Conservation (phyloP, 2,888 invertebrate genomes). For the Drosophila limbata region DNA sequence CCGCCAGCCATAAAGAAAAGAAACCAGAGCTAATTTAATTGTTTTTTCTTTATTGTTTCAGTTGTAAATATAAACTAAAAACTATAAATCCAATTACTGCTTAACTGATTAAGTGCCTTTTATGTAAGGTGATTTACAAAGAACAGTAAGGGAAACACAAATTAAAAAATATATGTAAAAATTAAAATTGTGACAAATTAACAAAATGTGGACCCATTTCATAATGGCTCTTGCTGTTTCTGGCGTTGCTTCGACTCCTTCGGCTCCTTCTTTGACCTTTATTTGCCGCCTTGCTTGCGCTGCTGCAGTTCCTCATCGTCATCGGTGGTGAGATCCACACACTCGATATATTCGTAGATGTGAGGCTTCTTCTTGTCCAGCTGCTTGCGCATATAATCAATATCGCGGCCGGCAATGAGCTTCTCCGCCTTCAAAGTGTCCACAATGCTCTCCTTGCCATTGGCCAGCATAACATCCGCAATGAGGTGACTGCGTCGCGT, state of each 20-base stretch:
- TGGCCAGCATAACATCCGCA: conserved; percentile 73
- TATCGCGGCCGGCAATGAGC: conserved; percentile 73
- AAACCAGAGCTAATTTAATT: too few relatives aligned
- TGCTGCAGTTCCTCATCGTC: conserved; percentile 77
- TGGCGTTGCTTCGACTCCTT: conserved; percentile 37
- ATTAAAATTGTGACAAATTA: too few relatives aligned
- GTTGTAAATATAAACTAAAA: too few relatives aligned
- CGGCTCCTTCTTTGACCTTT: conserved; percentile 36
- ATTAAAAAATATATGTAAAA: too few relatives aligned
- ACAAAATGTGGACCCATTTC: too few relatives aligned
- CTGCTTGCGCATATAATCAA: conserved; percentile 80
- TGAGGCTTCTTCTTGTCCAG: conserved; percentile 81
- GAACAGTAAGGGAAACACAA: too few relatives aligned
- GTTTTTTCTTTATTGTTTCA: too few relatives aligned
- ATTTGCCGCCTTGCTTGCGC: conserved; percentile 41
- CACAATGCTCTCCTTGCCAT: conserved; percentile 67
- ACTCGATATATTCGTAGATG: conserved; percentile 82
- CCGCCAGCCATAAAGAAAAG: conserved; percentile 10
- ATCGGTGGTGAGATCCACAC: conserved; percentile 81
- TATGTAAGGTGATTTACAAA: too few relatives aligned
- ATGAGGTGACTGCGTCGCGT: conserved; percentile 80
- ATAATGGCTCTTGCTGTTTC: conserved; percentile 15
- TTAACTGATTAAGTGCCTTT: too few relatives aligned
- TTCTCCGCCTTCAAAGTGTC: conserved; percentile 75
- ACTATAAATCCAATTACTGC: too few relatives aligned